phyloP scores from a whole-genome alignment of 2,888 invertebrate species.

The Glyphotaelius pellucidus region DNA sequence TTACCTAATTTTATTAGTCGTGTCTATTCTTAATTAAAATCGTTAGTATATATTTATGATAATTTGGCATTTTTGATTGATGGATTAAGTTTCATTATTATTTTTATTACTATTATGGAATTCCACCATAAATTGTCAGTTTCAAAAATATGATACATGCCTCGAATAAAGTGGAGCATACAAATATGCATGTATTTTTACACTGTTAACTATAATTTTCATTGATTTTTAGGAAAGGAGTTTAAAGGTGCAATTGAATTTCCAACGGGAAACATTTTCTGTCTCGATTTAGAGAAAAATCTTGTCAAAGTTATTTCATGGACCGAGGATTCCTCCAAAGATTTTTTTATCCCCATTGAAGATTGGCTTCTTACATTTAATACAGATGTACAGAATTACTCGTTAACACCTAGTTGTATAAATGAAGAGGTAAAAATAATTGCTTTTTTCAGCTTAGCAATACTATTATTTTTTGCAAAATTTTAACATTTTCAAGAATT shows the following conservation, averaged over 20 bases:
- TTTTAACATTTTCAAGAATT: too few species aligned
- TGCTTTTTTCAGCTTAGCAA: neutral
- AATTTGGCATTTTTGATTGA: too few species aligned
- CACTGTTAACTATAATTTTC: neutral
- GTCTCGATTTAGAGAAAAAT: slow-evolving; percentile 72
- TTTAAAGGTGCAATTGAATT: slow-evolving; percentile 77
- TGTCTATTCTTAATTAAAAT: too few species aligned
- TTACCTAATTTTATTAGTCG: too few species aligned
- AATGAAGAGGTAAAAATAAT: slow-evolving; percentile 22
- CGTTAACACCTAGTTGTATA: slow-evolving; percentile 67
- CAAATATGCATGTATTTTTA: neutral
- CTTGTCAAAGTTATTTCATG: slow-evolving; percentile 71
- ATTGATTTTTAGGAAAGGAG: slow-evolving; percentile 71
- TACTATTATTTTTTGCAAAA: slow-evolving; percentile 46
- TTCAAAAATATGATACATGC: too few species aligned
- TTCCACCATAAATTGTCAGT: too few species aligned
- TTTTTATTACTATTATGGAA: too few species aligned
- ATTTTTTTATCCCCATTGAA: slow-evolving; percentile 24
- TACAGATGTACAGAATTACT: slow-evolving; percentile 63
- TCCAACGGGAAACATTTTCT: slow-evolving; percentile 80
- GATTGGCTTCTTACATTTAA: slow-evolving; percentile 51
- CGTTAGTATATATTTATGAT: too few species aligned
- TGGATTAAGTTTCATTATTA: too few species aligned
- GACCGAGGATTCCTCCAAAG: slow-evolving; percentile 63
- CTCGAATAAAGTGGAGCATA: neutral